These are phyloP conservation scores for Andrena bicolor DNA, from an alignment of 2,888 invertebrate species.

Conservation along the genomic window DNA sequence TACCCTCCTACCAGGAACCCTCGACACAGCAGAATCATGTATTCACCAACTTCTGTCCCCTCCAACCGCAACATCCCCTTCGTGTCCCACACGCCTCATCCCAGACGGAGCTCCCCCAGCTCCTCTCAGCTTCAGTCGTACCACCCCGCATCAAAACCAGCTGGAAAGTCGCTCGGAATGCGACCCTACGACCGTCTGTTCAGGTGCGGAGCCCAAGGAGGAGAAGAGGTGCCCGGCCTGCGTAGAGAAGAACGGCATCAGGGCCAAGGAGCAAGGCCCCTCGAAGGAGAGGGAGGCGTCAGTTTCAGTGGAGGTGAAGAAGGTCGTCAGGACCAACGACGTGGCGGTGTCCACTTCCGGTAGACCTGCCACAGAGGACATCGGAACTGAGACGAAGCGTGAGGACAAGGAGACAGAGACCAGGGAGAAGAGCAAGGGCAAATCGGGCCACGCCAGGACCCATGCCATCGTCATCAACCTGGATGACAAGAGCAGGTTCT, in stretches of 20 bases:
- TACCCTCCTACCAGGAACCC: not conserved
- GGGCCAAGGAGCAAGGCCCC: constrained; percentile 41
- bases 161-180: not conserved
- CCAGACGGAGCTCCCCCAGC: not conserved
- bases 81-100: not conserved
- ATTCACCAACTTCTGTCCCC: too few species aligned
- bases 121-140: not conserved
- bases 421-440: constrained; percentile 71
- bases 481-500: constrained; percentile 92
- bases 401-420: constrained; percentile 84
- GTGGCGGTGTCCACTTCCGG: constrained; percentile 65
- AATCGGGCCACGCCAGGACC: constrained; percentile 90
- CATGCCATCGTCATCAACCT: constrained; percentile 93
- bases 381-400: constrained; percentile 77
- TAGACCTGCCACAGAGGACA: constrained; percentile 59
- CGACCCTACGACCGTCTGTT: constrained; percentile 57
- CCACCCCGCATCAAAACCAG: not conserved
- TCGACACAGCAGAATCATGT: not conserved
- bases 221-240: constrained; percentile 58
- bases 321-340: constrained; percentile 53
- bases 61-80: too few species aligned
- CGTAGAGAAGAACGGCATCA: constrained; percentile 64
- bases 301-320: constrained; percentile 24
- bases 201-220: constrained; percentile 71
- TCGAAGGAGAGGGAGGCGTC: constrained; percentile 45